Evolutionary conservation across 1,140 invertebrate genomes (phyloP).

Genomic region (Littorina saxatilis): DNA sequence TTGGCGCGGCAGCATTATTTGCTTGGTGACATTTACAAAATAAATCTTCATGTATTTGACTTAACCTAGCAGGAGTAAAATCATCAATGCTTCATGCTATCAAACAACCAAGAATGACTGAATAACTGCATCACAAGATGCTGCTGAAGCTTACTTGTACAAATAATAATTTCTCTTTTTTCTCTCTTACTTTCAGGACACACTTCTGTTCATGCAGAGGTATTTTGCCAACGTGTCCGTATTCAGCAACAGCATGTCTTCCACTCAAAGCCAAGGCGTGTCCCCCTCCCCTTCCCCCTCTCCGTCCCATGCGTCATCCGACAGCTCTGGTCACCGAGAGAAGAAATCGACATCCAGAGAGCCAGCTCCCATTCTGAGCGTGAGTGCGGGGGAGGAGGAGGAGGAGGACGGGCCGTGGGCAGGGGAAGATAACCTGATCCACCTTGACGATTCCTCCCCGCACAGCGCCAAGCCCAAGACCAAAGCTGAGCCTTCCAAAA

Average conservation of each 20-base stretch:
- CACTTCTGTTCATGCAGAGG: background rate
- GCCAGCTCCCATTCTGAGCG: background rate
- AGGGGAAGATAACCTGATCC: background rate
- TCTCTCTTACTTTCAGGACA: slow-evolving; percentile 18
- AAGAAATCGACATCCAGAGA: background rate
- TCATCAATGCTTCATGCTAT: too few species aligned
- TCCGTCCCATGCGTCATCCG: too few species aligned
- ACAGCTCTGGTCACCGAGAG: background rate
- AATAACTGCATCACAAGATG: too few species aligned
- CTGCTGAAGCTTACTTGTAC: too few species aligned
- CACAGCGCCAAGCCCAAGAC: background rate
- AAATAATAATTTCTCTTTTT: too few species aligned
- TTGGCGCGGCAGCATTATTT: too few species aligned
- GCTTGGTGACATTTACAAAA: too few species aligned
- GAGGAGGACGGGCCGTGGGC: background rate
- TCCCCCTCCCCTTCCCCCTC: slow-evolving; percentile 4
- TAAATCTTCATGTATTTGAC: too few species aligned
- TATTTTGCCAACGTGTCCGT: background rate
- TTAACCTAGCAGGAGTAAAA: too few species aligned
- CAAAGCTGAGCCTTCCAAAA: background rate
- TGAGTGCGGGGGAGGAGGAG: background rate
- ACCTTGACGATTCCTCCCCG: background rate
- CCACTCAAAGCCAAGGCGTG: too few species aligned
- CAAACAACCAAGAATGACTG: too few species aligned
- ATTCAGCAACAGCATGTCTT: too few species aligned